phyloP scores from a whole-genome alignment of 2,888 invertebrate genomes.

The Standfussiana lucernea region DNA sequence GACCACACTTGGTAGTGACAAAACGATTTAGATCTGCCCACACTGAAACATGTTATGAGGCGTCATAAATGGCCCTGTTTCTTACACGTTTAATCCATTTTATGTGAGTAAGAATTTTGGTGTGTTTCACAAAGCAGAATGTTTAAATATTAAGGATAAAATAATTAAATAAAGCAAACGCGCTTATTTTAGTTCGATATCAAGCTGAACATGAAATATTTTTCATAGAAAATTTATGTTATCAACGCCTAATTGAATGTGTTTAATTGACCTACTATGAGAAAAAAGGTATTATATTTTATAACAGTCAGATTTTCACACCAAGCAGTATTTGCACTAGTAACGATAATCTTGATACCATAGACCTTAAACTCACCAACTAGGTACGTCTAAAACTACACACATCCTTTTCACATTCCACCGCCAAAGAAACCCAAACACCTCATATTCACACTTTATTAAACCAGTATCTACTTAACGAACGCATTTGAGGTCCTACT shows the following conservation, averaged over 20 bases:
- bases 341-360: not conserved
- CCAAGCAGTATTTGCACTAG: not conserved
- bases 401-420: too few species aligned
- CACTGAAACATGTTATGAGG: conserved; percentile 22
- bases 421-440: conserved; percentile 23
- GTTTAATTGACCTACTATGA: too few species aligned
- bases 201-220: not conserved
- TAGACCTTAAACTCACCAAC: not conserved
- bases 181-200: not conserved
- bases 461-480: conserved; percentile 52
- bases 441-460: conserved; percentile 40
- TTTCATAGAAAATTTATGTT: too few species aligned
- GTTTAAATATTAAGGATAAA: not conserved
- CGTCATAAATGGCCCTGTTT: conserved; percentile 28
- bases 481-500: conserved; percentile 61
- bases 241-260: too few species aligned
- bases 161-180: not conserved
- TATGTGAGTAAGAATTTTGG: not conserved
- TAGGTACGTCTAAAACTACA: not conserved
- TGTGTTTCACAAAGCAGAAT: not conserved
- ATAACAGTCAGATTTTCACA: not conserved
- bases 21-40: conserved; percentile 50
- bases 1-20: conserved; percentile 50
- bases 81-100: conserved; percentile 33
- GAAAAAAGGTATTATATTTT: not conserved